Evolutionary conservation across 2,888 invertebrate genomes (phyloP), one percentile per base, ranked within the genome.

Genomic region (Trimorus sp.): DNA sequence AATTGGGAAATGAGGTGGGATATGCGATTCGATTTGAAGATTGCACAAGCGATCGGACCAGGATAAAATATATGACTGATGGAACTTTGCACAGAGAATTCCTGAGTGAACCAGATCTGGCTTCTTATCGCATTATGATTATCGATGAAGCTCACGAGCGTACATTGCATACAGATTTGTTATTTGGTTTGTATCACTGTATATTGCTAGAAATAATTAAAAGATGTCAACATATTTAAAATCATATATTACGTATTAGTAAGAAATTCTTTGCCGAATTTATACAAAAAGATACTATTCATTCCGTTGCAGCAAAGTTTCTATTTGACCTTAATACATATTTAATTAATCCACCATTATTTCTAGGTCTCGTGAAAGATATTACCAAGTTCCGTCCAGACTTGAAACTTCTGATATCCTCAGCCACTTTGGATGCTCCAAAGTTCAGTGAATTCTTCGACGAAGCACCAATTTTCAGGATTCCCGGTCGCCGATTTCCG

Each of bases 131-230:
- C 93, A 99, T 99, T 0, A 97, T 99, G 96, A 99, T 99, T 77
- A 98, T 99, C 89, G 99, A 99, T 92, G 99, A 99, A 93, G 99
- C 99, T 83, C 99, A 99, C 92, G 99, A 99, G 92, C 93, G 99
- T 53, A 99, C 99, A 0, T 93, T 99, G 1, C 99, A 99, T 90
- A 99, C 99, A 1, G 99, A 99, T 91, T 98, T 99, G 87, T 93
- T 99, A 48, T 99, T 99, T 93, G 99, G 83, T 78, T 59, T 15
- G 65, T 70, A 69, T 40, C 8, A 54, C n/a, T 51, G 51, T 1
- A 51, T 14, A 51, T n/a, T n/a, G n/a, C n/a, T n/a, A n/a, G n/a
- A n/a, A n/a, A n/a, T n/a, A n/a, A n/a, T n/a, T n/a, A n/a, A n/a
- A n/a, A n/a, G n/a, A n/a, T n/a, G n/a, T n/a, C n/a, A n/a, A n/a